Percentiles rank a stretch among this genome's conserved stretches.
Evolutionary conservation across 1,140 invertebrate species (phyloP).

Genomic region (Eciton burchellii): DNA sequence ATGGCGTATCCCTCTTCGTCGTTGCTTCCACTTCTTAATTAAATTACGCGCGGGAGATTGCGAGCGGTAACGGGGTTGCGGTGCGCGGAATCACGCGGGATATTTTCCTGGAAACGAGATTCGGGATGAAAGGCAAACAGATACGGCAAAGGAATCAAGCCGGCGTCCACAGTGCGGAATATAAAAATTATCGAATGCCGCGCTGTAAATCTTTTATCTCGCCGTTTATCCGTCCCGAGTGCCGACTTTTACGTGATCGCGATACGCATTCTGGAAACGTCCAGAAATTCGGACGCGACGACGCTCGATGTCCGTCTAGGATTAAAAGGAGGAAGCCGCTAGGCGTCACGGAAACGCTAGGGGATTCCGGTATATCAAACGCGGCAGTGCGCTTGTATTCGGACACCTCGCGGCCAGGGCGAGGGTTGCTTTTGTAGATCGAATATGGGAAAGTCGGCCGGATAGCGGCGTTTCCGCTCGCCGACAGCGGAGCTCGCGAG

Average conservation of each 20-base stretch:
- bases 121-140: slow-evolving; percentile 52
- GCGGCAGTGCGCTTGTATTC: slow-evolving; percentile 47
- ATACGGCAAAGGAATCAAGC: not conserved
- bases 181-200: not conserved
- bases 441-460: slow-evolving; percentile 45
- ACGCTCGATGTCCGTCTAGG: slow-evolving; percentile 7
- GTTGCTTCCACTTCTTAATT: slow-evolving; percentile 25
- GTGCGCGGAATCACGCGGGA: slow-evolving; percentile 19
- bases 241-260: not conserved
- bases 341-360: slow-evolving; percentile 55
- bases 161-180: not conserved
- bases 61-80: not conserved
- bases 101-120: slow-evolving; percentile 51
- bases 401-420: slow-evolving; percentile 28
- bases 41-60: slow-evolving; percentile 37
- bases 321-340: slow-evolving; percentile 41
- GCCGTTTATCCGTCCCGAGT: slow-evolving; percentile 1
- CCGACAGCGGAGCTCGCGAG: slow-evolving; percentile 9
- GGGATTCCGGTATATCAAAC: slow-evolving; percentile 54
- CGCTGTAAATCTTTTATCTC: not conserved
- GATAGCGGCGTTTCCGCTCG: slow-evolving; percentile 24
- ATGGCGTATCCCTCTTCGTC: not conserved
- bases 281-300: slow-evolving; percentile 27
- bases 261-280: slow-evolving; percentile 18
- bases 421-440: slow-evolving; percentile 55